phyloP scores from a whole-genome alignment of 2,888 invertebrate species.

The Drosophila hamatofila region DNA sequence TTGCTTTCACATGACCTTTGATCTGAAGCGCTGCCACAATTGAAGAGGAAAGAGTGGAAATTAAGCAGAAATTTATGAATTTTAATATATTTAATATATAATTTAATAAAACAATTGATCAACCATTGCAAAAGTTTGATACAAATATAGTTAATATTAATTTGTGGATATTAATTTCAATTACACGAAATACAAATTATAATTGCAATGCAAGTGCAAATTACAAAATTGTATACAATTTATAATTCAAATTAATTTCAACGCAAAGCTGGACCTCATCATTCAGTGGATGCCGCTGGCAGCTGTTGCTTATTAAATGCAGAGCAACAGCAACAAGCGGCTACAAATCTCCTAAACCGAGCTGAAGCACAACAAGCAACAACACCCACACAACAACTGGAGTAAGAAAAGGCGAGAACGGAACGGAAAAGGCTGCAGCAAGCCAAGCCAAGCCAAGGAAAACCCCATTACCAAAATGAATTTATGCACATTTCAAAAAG shows the following conservation, averaged over 20 bases:
- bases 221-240: slow-evolving; percentile 50
- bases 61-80: not conserved
- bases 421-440: slow-evolving; percentile 25
- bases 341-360: slow-evolving; percentile 69
- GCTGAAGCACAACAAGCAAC: too few relatives aligned
- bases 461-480: slow-evolving; percentile 78
- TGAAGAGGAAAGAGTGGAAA: not conserved
- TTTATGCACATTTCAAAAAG: slow-evolving; percentile 76
- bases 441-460: slow-evolving; percentile 44
- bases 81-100: too few relatives aligned
- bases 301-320: slow-evolving; percentile 55
- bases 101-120: not conserved
- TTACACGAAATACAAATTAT: slow-evolving; percentile 5
- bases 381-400: slow-evolving; percentile 46
- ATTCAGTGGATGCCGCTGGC: slow-evolving; percentile 44
- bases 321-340: slow-evolving; percentile 34
- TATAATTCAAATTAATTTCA: slow-evolving; percentile 65
- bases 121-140: not conserved
- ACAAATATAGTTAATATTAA: not conserved
- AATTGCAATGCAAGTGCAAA: slow-evolving; percentile 20
- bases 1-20: slow-evolving; percentile 19
- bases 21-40: slow-evolving; percentile 13
- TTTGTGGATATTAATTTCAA: not conserved
- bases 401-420: slow-evolving; percentile 2
- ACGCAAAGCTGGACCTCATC: slow-evolving; percentile 34